Evolutionary conservation across 2,113 vertebrate genomes (phyloP), one percentile per base, ranked within the genome.

Genomic region (Gymnogyps californianus): DNA sequence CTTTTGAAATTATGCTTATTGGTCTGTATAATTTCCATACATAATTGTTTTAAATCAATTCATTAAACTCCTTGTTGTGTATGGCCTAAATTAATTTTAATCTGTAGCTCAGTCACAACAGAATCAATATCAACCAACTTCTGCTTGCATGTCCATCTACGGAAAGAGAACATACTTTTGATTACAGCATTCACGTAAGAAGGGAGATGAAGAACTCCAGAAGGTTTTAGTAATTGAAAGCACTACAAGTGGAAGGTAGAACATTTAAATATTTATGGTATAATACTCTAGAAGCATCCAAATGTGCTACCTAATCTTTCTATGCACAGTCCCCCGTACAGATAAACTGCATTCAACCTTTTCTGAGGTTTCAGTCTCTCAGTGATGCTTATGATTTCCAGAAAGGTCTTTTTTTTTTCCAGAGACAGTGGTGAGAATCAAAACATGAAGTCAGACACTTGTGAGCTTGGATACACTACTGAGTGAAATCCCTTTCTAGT

Each of bases 21-120:
- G 81, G 42, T 92, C 75, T 92, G 32, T 59, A 82, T 64, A 75
- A 87, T 89, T 96, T 91, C 65, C 87, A 71, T 93, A 79, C 24
- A 47, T 76, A 95, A 82, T 82, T 92, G 44, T 74, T 94, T 95
- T 62, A 59, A 86, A 89, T 90, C 72, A 70, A n/a, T 95, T 92
- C 55, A 91, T 90, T 96, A 83, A 87, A 72, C 2, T 76, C 42
- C 85, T 87, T 90, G 61, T 93, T 93, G 51, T 28, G 17, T 21
- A 49, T 83, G 58, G 54, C 25, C 95, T 91, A 71, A 58, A 93
- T 84, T 79, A 75, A 57, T 91, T 93, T 76, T 82, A 79, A 82
- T 84, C 36, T 64, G 65, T 22, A 84, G 46, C 32, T 85, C 61
- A 89, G 77, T 28, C 55, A 81, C 38, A 82, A 76, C 36, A 85